Percentiles rank a stretch among this genome's conserved stretches.
Conservation (phyloP, 2,888 invertebrate species). For the Matsumyia berberina region DNA sequence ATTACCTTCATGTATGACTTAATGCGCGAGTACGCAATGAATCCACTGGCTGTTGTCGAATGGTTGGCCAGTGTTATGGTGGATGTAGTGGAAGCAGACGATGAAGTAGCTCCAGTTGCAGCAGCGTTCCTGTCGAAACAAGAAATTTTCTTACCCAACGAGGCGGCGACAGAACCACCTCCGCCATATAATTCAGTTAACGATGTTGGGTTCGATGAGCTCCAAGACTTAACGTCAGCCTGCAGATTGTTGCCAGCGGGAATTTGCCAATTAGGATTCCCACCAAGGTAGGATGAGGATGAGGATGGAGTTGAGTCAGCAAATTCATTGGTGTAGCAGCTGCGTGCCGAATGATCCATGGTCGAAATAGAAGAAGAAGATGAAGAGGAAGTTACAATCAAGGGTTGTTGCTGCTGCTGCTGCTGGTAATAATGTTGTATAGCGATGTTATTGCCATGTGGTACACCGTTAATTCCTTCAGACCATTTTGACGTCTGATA, state of each 20-base stretch:
- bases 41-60: slow-evolving; percentile 79
- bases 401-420: slow-evolving; percentile 65
- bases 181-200: slow-evolving; percentile 78
- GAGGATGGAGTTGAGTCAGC: slow-evolving; percentile 70
- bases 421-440: slow-evolving; percentile 61
- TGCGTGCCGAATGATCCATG: slow-evolving; percentile 72
- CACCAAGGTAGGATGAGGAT: slow-evolving; percentile 70
- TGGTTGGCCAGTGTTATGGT: slow-evolving; percentile 80
- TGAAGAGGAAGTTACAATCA: slow-evolving; percentile 60
- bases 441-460: slow-evolving; percentile 46
- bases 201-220: slow-evolving; percentile 78
- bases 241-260: slow-evolving; percentile 77
- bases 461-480: slow-evolving; percentile 80
- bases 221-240: slow-evolving; percentile 78
- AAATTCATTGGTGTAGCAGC: slow-evolving; percentile 61
- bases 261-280: slow-evolving; percentile 78
- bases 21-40: slow-evolving; percentile 79
- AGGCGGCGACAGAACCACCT: slow-evolving; percentile 63
- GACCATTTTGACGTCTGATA: slow-evolving; percentile 80
- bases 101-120: slow-evolving; percentile 12
- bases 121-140: slow-evolving; percentile 64
- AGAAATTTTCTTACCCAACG: slow-evolving; percentile 65
- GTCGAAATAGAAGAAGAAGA: slow-evolving; percentile 69
- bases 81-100: slow-evolving; percentile 17
- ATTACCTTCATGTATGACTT: slow-evolving; percentile 76